These are phyloP conservation scores for Sycophaga agraensis DNA, from an alignment of 1,140 invertebrate species.

Conservation along the genomic window DNA sequence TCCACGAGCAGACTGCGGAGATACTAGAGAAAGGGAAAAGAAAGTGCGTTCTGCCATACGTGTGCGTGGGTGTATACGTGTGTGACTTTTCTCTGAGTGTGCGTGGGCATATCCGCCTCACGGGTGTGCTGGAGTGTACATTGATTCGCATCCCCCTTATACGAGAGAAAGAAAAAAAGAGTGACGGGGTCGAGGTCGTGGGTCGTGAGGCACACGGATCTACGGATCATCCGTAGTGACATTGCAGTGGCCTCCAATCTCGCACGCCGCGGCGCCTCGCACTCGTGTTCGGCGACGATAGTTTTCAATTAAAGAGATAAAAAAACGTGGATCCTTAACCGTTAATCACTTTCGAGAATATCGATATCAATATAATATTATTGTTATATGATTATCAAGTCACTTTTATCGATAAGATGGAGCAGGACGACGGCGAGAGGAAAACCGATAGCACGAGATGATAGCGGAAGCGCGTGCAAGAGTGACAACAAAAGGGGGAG, in stretches of 20 bases:
- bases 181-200: neutral
- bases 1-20: neutral
- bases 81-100: neutral
- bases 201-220: too few species aligned
- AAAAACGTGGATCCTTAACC: slow-evolving; percentile 28
- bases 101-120: neutral
- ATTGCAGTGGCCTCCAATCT: too few species aligned
- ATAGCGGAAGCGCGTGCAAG: neutral
- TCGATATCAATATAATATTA: slow-evolving; percentile 41
- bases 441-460: too few species aligned
- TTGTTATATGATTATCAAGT: slow-evolving; percentile 41
- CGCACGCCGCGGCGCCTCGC: neutral
- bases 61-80: neutral
- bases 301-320: slow-evolving; percentile 7
- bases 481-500: too few species aligned
- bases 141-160: slow-evolving; percentile 4
- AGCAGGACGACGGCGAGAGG: slow-evolving; percentile 16
- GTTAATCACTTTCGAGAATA: slow-evolving; percentile 36
- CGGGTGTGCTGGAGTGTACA: slow-evolving; percentile 11
- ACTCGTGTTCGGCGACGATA: neutral
- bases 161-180: neutral
- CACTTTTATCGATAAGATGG: slow-evolving; percentile 29
- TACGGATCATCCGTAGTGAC: too few species aligned
- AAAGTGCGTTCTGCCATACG: slow-evolving; percentile 4
- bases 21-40: neutral